Percentiles rank a stretch among this genome's conserved stretches.
Conservation (phyloP, 2,797 vertebrate species). For the Furcifer pardalis region DNA sequence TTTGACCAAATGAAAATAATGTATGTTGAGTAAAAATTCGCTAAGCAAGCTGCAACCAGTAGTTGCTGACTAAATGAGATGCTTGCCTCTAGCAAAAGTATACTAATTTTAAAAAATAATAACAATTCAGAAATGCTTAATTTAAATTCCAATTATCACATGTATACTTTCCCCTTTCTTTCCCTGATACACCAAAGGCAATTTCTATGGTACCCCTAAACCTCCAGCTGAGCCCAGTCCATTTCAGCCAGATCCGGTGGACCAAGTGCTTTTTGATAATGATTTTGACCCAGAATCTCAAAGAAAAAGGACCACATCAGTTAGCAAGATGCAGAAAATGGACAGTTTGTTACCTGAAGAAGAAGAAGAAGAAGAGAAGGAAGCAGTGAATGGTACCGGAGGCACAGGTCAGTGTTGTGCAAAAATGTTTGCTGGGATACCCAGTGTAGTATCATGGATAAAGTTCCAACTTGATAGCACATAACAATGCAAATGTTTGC, state of each 20-base stretch:
- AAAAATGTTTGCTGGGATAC: no score
- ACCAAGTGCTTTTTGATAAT: constrained; percentile 96
- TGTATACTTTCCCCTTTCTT: neutral
- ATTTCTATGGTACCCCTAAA: constrained; percentile 97
- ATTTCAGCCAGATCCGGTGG: constrained; percentile 94
- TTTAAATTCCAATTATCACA: neutral
- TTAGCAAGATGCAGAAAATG: constrained; percentile 97
- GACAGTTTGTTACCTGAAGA: constrained; percentile 94
- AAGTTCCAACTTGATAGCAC: no score
- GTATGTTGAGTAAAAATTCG: constrained; percentile 8
- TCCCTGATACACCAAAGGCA: constrained; percentile 80
- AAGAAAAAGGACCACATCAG: constrained; percentile 94
- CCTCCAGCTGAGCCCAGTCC: constrained; percentile 95
- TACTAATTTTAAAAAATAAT: neutral
- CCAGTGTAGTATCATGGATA: no score
- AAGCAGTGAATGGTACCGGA: constrained; percentile 82
- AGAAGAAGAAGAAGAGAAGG: constrained; percentile 93
- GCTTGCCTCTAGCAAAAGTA: neutral
- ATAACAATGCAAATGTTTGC: neutral
- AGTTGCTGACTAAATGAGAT: neutral
- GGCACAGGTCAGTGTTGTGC: constrained; percentile 85
- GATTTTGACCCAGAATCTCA: constrained; percentile 94
- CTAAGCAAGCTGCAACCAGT: neutral
- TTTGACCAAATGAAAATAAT: neutral
- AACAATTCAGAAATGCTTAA: neutral